Percentiles rank a stretch among this genome's conserved stretches.
These are phyloP conservation scores for Ophiodon elongatus DNA, from an alignment of 2,113 vertebrate species.

Conservation along the genomic window DNA sequence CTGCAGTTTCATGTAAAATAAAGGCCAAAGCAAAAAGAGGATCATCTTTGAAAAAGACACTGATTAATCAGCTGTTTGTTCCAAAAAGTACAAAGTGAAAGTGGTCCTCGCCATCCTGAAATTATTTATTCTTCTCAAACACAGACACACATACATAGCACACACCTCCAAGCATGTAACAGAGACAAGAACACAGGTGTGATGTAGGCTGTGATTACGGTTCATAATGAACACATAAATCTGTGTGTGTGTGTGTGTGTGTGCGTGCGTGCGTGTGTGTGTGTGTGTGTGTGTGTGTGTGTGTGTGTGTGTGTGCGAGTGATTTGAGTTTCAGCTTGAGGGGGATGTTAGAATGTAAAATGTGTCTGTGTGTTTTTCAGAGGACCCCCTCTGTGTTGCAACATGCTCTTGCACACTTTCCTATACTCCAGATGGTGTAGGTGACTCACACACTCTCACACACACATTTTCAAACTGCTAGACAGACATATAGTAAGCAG, in stretches of 20 bases:
- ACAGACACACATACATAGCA: conserved; percentile 1
- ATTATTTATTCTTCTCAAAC: not conserved
- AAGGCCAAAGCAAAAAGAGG: not conserved
- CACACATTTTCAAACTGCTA: conserved; percentile 57
- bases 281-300: conserved; percentile 7
- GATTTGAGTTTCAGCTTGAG: conserved; percentile 54
- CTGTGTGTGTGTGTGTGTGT: conserved; percentile 22
- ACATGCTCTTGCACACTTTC: conserved; percentile 74
- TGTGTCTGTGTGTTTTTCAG: conserved; percentile 69
- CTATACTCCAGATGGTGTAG: conserved; percentile 84
- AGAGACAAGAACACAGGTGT: conserved; percentile 68
- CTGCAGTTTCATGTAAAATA: not conserved
- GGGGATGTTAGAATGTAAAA: conserved; percentile 54
- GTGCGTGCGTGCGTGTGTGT: conserved; percentile 29
- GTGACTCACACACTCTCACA: conserved; percentile 70
- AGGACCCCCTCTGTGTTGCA: conserved; percentile 77
- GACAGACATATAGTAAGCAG: conserved; percentile 73
- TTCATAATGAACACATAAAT: conserved; percentile 70
- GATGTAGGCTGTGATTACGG: conserved; percentile 66
- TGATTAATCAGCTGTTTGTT: not conserved
- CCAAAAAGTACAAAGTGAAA: not conserved
- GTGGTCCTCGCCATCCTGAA: not conserved
- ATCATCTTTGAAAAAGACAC: not conserved
- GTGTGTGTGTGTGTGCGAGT: not conserved
- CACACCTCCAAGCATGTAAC: conserved; percentile 58